Base-by-base conservation (phyloP, 2,113 vertebrate genomes). In the Zosterops borbonicus region DNA sequence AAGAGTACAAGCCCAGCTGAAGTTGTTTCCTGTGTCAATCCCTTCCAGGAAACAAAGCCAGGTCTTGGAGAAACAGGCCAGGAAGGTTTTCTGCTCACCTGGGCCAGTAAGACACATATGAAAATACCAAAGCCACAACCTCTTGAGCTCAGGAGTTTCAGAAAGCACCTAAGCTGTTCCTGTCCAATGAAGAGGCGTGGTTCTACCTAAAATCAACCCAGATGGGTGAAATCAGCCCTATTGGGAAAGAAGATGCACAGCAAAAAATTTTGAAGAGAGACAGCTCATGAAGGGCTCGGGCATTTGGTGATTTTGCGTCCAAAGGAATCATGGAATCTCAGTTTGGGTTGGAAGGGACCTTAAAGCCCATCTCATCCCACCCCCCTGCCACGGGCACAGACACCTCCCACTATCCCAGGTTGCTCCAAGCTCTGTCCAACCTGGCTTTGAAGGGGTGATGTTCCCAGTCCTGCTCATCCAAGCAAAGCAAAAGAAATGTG, bases 361-460 rank as follows among this genome's bases (percentile, higher is more conserved):
- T 19, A 77, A 52, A 46, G 46, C 3, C 17, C 37, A 22, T 44
- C 53, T 8, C 53, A 31, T 44, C 6, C 22, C 27, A 68, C 2
- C 12, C 12, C 24, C 31, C 37, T 59, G 53, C 17, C 53, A 35
- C 0, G 0, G 50, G 11, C 46, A 68, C 0, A 1, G 31, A 58
- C 53, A 77, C 33, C 33, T 74, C 14, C 44, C 23, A 14, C 52
- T 8, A 11, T 13, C 13, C 37, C 60, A 59, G 52, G 52, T 2
- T 37, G 28, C 33, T 67, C 44, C 68, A 74, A 65, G 52, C 15
- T 18, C 22, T 0, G 1, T 74, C 50, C 59, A 89, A 3, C 22
- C 22, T 33, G 33, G 44, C 22, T 22, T 39, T 4, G 28, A 39
- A 80, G 25, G 9, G 24, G 5, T n/a, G 39, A 69, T 42, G 15